Percentiles rank a stretch among this genome's conserved stretches.
Conservation (phyloP, 1,140 invertebrate genomes). For the Bombus huntii region DNA sequence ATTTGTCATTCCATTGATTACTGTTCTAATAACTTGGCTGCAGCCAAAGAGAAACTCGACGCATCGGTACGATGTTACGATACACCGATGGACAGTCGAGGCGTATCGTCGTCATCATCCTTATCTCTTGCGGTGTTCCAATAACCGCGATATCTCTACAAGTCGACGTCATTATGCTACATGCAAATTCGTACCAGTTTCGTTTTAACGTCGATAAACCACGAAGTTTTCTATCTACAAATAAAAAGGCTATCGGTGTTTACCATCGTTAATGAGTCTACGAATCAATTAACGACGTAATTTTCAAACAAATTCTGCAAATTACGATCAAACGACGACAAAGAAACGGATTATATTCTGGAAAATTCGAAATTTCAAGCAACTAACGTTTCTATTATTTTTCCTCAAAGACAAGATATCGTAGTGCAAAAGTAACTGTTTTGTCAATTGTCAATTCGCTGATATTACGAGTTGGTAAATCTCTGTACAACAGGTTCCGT, state of each 20-base stretch:
- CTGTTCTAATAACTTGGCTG: background rate
- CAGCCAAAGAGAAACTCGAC: conserved; percentile 21
- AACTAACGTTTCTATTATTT: no score
- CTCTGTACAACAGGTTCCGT: no score
- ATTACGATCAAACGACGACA: no score
- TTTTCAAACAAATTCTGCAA: no score
- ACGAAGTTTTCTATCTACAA: background rate
- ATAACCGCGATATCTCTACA: conserved; percentile 20
- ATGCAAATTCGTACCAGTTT: conserved; percentile 7
- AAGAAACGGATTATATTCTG: no score
- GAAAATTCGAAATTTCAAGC: no score
- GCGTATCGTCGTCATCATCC: conserved; percentile 16
- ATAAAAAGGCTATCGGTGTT: no score
- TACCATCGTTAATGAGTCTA: background rate
- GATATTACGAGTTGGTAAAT: no score
- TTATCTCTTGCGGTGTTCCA: conserved; percentile 34
- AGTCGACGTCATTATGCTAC: background rate
- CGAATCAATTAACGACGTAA: background rate
- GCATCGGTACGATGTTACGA: conserved; percentile 1
- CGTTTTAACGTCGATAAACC: background rate
- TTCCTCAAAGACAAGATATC: background rate
- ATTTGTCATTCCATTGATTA: conserved; percentile 5
- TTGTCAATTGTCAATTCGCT: background rate
- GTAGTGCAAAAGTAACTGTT: no score
- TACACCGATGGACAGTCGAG: conserved; percentile 2